Evolutionary conservation across 2,113 vertebrate genomes (phyloP).

Genomic region (Lepus europaeus): DNA sequence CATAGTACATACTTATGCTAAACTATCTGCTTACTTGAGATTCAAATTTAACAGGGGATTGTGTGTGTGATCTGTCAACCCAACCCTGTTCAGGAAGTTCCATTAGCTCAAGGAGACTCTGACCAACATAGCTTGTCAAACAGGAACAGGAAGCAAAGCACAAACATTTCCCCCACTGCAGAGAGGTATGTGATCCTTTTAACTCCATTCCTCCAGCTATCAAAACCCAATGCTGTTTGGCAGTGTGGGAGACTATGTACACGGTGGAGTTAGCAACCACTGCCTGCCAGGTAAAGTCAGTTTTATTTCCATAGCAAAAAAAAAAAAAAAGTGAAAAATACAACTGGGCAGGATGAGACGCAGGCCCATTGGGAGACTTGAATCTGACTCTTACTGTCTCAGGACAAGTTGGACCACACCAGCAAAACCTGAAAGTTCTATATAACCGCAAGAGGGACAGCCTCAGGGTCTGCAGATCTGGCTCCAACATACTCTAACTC

Average conservation of each 20-base stretch:
- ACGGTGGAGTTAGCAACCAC: neutral
- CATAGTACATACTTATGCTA: neutral
- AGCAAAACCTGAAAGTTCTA: neutral
- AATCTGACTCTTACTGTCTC: neutral
- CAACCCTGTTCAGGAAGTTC: constrained; percentile 25
- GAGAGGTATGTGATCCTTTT: neutral
- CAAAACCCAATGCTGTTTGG: constrained; percentile 12
- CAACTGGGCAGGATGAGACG: neutral
- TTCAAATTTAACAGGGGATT: neutral
- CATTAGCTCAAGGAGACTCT: constrained; percentile 24
- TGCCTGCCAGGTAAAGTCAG: neutral
- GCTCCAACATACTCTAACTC: neutral
- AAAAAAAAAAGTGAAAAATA: constrained; percentile 18
- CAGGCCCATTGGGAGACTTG: neutral
- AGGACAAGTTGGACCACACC: neutral
- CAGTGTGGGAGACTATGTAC: neutral
- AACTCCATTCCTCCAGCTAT: constrained; percentile 18
- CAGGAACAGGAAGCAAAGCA: neutral
- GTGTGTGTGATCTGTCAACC: constrained; percentile 50
- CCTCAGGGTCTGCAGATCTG: neutral
- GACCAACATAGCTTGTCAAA: neutral
- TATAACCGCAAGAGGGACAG: neutral
- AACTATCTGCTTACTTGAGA: neutral
- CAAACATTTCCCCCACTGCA: neutral
- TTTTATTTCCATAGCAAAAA: constrained; percentile 2